A percentile compares a stretch with the other conserved stretches of the same genome.
Conservation (phyloP, 2,797 vertebrate genomes). For the Lateolabrax maculatus region DNA sequence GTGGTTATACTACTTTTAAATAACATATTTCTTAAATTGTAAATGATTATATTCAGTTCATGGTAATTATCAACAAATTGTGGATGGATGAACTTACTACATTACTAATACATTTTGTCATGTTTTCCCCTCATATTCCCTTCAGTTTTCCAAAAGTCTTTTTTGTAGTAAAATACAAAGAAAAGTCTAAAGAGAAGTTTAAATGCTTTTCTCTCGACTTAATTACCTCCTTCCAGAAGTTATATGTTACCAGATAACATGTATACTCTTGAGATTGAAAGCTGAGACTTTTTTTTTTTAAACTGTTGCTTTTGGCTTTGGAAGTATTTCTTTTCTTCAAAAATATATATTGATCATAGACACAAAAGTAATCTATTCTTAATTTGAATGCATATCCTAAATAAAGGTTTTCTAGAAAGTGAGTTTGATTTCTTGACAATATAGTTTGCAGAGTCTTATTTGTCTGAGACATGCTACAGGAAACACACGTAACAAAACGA, state of each 20-base stretch:
- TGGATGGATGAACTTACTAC: neutral
- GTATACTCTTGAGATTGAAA: neutral
- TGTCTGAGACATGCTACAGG: neutral
- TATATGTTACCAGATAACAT: neutral
- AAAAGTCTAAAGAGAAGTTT: neutral
- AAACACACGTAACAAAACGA: too few species aligned
- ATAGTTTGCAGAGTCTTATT: neutral
- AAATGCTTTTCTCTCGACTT: neutral
- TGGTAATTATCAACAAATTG: neutral
- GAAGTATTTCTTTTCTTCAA: neutral
- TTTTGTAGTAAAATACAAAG: neutral
- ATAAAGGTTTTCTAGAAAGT: neutral
- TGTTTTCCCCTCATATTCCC: neutral
- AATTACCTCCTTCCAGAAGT: too few species aligned
- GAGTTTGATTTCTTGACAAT: neutral
- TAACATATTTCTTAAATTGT: neutral
- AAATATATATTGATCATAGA: neutral
- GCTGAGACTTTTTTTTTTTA: too few species aligned
- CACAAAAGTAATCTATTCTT: neutral
- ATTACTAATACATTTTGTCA: too few species aligned
- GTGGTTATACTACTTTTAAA: neutral
- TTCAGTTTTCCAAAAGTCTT: neutral
- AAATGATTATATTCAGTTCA: neutral
- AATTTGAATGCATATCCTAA: neutral
- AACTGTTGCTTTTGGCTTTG: neutral